These are phyloP conservation scores for Rhynchotus rufescens DNA, from an alignment of 2,797 vertebrate genomes.

Conservation along the genomic window DNA sequence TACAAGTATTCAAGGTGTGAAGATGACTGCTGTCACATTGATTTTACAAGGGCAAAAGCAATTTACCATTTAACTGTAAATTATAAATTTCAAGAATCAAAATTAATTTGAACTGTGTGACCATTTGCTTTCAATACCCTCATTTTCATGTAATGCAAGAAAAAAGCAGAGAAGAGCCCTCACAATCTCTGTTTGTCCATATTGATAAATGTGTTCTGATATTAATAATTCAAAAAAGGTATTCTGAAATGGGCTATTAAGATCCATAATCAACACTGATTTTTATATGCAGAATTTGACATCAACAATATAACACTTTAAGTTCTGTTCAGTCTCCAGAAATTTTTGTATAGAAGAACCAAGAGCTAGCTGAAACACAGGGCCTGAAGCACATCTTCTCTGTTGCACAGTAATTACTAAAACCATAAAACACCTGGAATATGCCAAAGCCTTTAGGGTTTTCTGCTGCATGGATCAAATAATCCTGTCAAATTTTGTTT, in stretches of 20 bases:
- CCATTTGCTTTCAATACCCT: background rate
- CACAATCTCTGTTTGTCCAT: background rate
- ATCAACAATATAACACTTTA: background rate
- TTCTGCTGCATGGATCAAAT: background rate
- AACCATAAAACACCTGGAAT: background rate
- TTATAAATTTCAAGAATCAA: background rate
- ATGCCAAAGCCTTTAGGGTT: background rate
- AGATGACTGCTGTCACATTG: background rate
- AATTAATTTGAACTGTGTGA: background rate
- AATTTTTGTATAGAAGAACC: background rate
- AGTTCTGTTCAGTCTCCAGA: background rate
- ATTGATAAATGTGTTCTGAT: background rate
- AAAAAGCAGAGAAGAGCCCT: background rate
- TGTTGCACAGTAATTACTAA: background rate
- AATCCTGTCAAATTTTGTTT: background rate
- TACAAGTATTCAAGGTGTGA: background rate
- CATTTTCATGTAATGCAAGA: background rate
- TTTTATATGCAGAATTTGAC: background rate
- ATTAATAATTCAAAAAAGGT: background rate
- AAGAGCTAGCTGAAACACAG: background rate
- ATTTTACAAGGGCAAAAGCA: background rate
- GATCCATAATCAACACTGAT: background rate
- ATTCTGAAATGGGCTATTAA: background rate
- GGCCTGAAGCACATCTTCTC: background rate
- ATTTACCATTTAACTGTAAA: background rate